Evolutionary conservation across 2,888 invertebrate genomes (phyloP).

Genomic region (Choristoneura rosaceana): DNA sequence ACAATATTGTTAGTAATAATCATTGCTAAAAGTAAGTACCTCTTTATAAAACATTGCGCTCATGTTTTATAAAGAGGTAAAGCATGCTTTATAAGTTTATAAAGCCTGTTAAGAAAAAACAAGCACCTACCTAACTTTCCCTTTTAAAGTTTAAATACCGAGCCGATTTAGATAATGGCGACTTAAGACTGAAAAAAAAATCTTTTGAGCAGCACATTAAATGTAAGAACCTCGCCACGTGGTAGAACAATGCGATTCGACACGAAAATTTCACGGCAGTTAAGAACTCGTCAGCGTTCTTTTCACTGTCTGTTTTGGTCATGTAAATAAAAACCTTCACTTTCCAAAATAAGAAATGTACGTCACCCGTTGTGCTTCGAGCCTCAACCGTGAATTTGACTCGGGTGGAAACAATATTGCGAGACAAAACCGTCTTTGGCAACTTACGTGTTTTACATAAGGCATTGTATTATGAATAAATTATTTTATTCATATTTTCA

Average conservation of each 20-base stretch:
- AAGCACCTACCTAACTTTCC: background rate
- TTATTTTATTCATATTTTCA: conserved; percentile 7
- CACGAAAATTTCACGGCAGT: conserved; percentile 64
- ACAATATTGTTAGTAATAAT: too few species aligned
- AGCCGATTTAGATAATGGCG: conserved; percentile 38
- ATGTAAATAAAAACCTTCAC: conserved; percentile 80
- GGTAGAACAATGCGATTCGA: conserved; percentile 52
- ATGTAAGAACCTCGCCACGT: conserved; percentile 38
- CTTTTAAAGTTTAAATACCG: background rate
- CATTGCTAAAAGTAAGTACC: background rate
- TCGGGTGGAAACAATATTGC: conserved; percentile 49
- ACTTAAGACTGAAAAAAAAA: conserved; percentile 20
- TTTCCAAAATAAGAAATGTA: conserved; percentile 80
- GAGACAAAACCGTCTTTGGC: conserved; percentile 52
- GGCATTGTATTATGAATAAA: conserved; percentile 42
- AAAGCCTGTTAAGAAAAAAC: background rate
- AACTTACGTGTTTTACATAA: conserved; percentile 54
- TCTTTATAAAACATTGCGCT: too few species aligned
- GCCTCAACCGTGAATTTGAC: conserved; percentile 62
- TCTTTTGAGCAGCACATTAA: conserved; percentile 13
- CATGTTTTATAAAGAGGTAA: too few species aligned
- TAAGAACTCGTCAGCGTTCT: conserved; percentile 56
- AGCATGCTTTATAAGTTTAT: too few species aligned
- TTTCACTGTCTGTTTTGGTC: conserved; percentile 61
- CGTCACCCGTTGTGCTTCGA: conserved; percentile 50